These are phyloP conservation scores for Monopis laevigella DNA, from an alignment of 2,888 invertebrate species.

Conservation along the genomic window DNA sequence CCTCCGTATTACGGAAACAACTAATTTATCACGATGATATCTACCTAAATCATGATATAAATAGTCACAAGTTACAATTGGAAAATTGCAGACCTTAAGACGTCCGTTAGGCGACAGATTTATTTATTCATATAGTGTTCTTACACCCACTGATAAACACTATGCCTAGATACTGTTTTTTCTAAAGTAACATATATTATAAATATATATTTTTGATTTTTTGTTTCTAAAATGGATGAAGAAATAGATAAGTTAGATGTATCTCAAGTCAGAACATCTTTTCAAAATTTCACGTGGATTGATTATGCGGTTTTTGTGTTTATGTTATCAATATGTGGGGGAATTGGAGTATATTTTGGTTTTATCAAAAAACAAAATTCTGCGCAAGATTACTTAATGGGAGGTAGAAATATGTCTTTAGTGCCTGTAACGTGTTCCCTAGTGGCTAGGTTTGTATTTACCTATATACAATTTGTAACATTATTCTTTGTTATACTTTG, in stretches of 20 bases:
- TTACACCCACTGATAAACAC: too few relatives aligned
- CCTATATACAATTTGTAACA: neutral
- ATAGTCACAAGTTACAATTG: neutral
- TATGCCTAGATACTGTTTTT: too few relatives aligned
- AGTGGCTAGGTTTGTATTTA: constrained; percentile 74
- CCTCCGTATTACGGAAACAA: constrained; percentile 4
- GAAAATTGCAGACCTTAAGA: constrained; percentile 3
- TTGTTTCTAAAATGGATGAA: constrained; percentile 14
- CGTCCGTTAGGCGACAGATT: neutral
- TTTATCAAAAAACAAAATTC: constrained; percentile 69
- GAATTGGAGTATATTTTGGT: constrained; percentile 83
- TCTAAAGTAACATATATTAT: too few relatives aligned
- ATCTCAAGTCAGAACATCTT: constrained; percentile 29
- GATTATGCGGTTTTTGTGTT: constrained; percentile 75
- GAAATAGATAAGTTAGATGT: constrained; percentile 28
- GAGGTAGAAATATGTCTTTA: constrained; percentile 80
- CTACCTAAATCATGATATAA: too few relatives aligned
- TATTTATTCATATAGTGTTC: too few relatives aligned
- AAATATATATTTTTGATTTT: neutral
- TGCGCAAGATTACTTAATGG: constrained; percentile 81
- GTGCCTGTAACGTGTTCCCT: constrained; percentile 84
- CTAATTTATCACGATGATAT: constrained; percentile 5
- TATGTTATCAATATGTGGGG: constrained; percentile 77
- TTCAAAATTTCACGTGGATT: constrained; percentile 59
- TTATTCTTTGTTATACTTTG: neutral